Percentiles rank a stretch among this genome's conserved stretches.
Evolutionary conservation across 2,888 invertebrate genomes (phyloP).

Genomic region (Keiferia lycopersicella): DNA sequence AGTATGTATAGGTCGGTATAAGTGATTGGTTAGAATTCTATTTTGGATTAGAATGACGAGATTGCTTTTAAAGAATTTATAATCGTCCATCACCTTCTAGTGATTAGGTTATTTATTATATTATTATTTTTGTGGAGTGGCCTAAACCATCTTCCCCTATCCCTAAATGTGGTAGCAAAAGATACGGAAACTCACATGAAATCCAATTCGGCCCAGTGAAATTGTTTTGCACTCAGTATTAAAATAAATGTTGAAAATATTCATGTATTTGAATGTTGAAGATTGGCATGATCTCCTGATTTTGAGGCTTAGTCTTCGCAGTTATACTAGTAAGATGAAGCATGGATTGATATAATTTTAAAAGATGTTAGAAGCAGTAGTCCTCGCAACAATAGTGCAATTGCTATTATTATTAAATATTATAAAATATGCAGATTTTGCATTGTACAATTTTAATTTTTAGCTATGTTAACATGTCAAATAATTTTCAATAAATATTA

Average conservation of each 20-base stretch:
- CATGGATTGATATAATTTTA: constrained; percentile 62
- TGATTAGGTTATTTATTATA: constrained; percentile 49
- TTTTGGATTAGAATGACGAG: constrained; percentile 55
- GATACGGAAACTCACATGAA: constrained; percentile 60
- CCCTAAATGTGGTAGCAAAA: constrained; percentile 44
- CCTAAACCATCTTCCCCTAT: constrained; percentile 62
- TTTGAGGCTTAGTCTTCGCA: constrained; percentile 63
- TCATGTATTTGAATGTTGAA: constrained; percentile 52
- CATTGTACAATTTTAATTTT: constrained; percentile 80
- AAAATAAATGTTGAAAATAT: constrained; percentile 43
- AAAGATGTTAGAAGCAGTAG: constrained; percentile 72
- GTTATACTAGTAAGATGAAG: constrained; percentile 54
- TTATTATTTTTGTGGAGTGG: constrained; percentile 58
- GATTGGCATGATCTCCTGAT: constrained; percentile 65
- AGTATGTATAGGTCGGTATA: constrained; percentile 76
- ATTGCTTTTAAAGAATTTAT: constrained; percentile 46
- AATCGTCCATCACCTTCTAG: constrained; percentile 50
- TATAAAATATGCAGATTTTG: constrained; percentile 76
- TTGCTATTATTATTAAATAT: constrained; percentile 66
- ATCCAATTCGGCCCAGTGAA: constrained; percentile 65
- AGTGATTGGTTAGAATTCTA: constrained; percentile 70
- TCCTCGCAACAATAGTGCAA: constrained; percentile 81
- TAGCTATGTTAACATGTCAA: constrained; percentile 75
- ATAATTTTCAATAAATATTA: constrained; percentile 77
- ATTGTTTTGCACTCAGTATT: constrained; percentile 77